Evolutionary conservation across 2,888 invertebrate genomes (phyloP), one percentile per base, ranked within the genome.

Genomic region (Prenolepis imparis): DNA sequence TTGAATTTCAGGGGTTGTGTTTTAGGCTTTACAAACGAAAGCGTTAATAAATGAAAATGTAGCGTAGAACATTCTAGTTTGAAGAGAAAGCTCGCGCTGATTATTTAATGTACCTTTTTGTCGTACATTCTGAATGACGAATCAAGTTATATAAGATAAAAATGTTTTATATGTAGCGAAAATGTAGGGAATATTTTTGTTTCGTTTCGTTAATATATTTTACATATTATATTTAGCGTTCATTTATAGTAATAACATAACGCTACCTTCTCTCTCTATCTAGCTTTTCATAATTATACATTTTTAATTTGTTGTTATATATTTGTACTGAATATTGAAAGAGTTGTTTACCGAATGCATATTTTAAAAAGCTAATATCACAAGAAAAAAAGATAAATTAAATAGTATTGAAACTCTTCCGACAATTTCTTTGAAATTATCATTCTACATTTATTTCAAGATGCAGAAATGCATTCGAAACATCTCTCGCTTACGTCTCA

Each of bases 1-100:
- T 93, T 93, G 93, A 93, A 92, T 93, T 93, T 93, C 91, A 84
- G 83, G 84, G 85, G 66, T 83, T 87, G 82, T 84, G 82, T 87
- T 88, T 88, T 86, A 85, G 85, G 57, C 84, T 89, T 84, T 89
- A 70, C 68, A 75, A 82, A 88, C 77, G 66, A 75, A 84, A 63
- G 68, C 84, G 57, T 80, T 83, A 66, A 89, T 83, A 84, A 80
- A 86, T 67, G 64, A 78, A 41, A 24, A 74, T 61, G 32, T 77
- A 72, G 57, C 28, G 57, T 67, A 3, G n/a, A 52, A 52, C 70
- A 24, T 52, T 21, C 21, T 32, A 21, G 32, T 18, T 61, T 59
- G 72, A 44, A 24, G 36, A 80, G 44, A 59, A 72, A 36, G 12
- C 57, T 55, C 55, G 70, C 21, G 6, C 12, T 15, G 55, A 9